phyloP scores from a whole-genome alignment of 2,797 vertebrate species.

The Selene dorsalis region DNA sequence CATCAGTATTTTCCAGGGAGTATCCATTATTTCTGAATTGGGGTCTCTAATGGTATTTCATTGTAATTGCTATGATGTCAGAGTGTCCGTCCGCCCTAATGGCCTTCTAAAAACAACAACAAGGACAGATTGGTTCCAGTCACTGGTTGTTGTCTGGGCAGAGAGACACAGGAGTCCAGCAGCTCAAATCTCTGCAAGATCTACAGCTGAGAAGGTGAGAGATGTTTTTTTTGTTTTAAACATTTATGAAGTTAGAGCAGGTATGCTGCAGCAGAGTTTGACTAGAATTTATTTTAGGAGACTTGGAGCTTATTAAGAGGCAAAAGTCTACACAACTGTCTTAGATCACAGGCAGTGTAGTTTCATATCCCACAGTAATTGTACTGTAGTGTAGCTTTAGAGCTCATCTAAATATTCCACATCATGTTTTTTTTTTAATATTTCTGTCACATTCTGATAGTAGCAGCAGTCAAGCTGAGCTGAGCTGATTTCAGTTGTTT shows the following conservation, averaged over 20 bases:
- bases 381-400: background rate
- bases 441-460: slow-evolving; percentile 18
- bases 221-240: background rate
- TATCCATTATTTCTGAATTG: slow-evolving; percentile 78
- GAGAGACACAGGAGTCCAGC: slow-evolving; percentile 56
- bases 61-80: slow-evolving; percentile 86
- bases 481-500: slow-evolving; percentile 27
- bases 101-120: slow-evolving; percentile 79
- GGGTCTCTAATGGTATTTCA: slow-evolving; percentile 80
- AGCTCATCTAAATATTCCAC: slow-evolving; percentile 8
- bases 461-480: slow-evolving; percentile 5
- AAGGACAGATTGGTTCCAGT: slow-evolving; percentile 76
- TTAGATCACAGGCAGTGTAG: background rate
- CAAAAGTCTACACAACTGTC: background rate
- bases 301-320: background rate
- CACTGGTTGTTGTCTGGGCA: slow-evolving; percentile 49
- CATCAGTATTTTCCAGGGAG: slow-evolving; percentile 78
- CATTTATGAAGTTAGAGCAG: background rate
- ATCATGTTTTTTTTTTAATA: slow-evolving; percentile 35
- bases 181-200: slow-evolving; percentile 50
- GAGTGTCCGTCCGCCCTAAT: slow-evolving; percentile 76
- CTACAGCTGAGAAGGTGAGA: slow-evolving; percentile 64
- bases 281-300: background rate
- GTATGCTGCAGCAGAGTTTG: background rate
- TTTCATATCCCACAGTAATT: background rate